Conservation (phyloP, 2,797 vertebrate genomes). For the Molossus molossus region DNA sequence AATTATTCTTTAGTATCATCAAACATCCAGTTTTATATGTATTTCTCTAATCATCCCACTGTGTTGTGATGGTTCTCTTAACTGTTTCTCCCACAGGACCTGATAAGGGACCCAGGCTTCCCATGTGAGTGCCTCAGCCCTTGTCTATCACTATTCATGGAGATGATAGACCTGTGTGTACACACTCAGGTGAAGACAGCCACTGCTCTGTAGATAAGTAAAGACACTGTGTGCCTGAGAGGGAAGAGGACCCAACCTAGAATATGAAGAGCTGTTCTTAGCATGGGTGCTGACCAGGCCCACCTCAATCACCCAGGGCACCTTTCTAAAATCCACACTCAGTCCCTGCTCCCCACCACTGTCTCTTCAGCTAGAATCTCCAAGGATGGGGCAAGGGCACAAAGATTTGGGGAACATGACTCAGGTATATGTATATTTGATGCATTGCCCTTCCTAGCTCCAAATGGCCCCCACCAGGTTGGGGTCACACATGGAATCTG, state of each 20-base stretch:
- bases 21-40: constrained; percentile 15
- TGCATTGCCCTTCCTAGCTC: neutral
- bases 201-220: neutral
- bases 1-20: constrained; percentile 6
- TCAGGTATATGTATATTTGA: neutral
- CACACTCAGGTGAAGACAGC: neutral
- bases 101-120: neutral
- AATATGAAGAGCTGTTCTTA: neutral
- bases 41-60: neutral
- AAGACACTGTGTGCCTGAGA: neutral
- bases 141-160: neutral
- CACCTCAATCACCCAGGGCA: neutral
- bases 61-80: constrained; percentile 17
- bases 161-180: neutral
- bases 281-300: neutral
- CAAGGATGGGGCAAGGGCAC: neutral
- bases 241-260: neutral
- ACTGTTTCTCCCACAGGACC: neutral
- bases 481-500: neutral
- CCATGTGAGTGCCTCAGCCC: neutral
- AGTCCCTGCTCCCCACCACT: neutral
- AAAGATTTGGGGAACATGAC: neutral
- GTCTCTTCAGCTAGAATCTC: neutral
- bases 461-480: neutral
- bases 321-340: neutral